Percentiles rank a stretch among this genome's conserved stretches.
phyloP scores from a whole-genome alignment of 2,888 invertebrate species.

The Drosophila meridionalis region DNA sequence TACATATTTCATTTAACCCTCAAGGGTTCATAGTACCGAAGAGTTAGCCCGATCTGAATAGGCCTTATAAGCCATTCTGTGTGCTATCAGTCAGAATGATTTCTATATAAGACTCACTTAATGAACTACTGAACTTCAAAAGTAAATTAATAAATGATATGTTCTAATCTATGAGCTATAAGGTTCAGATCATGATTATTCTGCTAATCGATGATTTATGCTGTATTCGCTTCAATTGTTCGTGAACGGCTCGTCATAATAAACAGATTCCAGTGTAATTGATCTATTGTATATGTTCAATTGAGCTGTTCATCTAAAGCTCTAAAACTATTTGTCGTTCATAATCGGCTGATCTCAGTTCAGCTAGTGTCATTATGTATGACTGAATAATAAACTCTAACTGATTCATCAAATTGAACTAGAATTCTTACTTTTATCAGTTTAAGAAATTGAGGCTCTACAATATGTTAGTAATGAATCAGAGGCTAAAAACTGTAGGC shows the following conservation, averaged over 20 bases:
- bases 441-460: neutral
- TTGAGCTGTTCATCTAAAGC: neutral
- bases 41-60: neutral
- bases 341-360: neutral
- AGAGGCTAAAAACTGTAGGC: neutral
- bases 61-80: neutral
- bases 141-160: no score
- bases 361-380: no score
- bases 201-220: neutral
- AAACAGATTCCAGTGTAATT: no score
- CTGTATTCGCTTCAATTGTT: neutral
- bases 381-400: neutral
- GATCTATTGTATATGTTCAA: neutral
- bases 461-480: neutral
- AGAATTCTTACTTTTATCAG: neutral
- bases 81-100: no score
- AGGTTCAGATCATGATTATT: neutral
- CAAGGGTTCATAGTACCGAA: neutral
- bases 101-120: neutral
- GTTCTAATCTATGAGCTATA: no score
- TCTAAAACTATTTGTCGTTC: neutral
- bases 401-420: neutral
- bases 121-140: neutral
- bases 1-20: conserved; percentile 58
- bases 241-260: neutral